Evolutionary conservation across 2,797 vertebrate genomes (phyloP), one percentile per base, ranked within the genome.

Genomic region (Leptodactylus fallax): DNA sequence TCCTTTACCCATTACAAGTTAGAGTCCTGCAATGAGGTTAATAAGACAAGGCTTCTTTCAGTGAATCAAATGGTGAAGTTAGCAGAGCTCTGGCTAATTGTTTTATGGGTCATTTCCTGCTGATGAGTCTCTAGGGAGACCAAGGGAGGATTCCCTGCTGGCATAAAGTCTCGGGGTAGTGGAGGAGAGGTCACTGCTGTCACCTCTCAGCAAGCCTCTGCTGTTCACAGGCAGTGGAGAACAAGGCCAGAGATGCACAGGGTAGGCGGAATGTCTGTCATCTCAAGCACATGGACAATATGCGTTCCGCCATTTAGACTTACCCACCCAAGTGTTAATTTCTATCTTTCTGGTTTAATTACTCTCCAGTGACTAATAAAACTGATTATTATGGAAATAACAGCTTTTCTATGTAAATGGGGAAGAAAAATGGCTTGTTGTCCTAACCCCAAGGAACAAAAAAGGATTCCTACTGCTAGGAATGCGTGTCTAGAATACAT

Each of bases 61-160:
- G 47, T 49, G 56, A 80, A 86, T 79, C 25, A 79, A 86, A 77
- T 61, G 74, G 69, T 82, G n/a, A 25, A 78, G 65, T 61, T 69
- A 71, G 71, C 74, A 47, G 49, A 77, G 61, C 72, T 51, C n/a
- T 23, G 13, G 61, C 87, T 79, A 88, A 88, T 88, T 88, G 87
- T 84, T 88, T 88, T 88, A 88, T 88, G 81, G 87, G 81, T 78
- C 74, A 53, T 88, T 88, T 88, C 87, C 81, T 84, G 81, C 80
- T 58, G 74, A 69, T 55, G 60, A 84, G 81, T 88, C 87, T 76
- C 51, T 60, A 49, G 74, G 74, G 87, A 79, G 10, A 71, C 27
- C 53, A 12, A 69, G 81, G 87, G 87, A 84, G 71, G 84, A 74
- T 81, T 88, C 81, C 81, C 87, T 84, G 45, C 87, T 88, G 78